Percentiles rank a stretch among this genome's conserved stretches.
phyloP scores from a whole-genome alignment of 2,113 vertebrate genomes.

The Nymphicus hollandicus region DNA sequence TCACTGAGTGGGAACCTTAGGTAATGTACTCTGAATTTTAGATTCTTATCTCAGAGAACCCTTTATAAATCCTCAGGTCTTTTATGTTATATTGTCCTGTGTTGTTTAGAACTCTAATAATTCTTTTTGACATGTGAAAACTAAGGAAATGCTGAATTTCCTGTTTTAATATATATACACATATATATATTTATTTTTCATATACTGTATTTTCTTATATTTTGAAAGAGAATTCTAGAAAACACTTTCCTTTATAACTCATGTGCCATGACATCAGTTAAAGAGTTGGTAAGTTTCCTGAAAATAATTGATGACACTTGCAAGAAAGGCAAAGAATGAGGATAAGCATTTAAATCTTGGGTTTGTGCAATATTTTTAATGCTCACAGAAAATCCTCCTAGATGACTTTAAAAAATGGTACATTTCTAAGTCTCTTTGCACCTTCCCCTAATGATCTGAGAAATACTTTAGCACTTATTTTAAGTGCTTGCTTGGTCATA shows the following conservation, averaged over 20 bases:
- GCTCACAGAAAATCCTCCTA: background rate
- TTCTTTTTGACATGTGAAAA: background rate
- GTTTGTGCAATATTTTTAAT: background rate
- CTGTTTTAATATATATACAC: background rate
- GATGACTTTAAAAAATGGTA: background rate
- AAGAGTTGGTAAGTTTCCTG: background rate
- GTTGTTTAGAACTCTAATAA: background rate
- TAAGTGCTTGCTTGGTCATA: background rate
- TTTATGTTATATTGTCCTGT: background rate
- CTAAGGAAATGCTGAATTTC: background rate
- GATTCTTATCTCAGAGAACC: background rate
- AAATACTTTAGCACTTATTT: constrained; percentile 3
- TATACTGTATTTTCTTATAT: background rate
- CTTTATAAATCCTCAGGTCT: background rate
- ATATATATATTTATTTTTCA: background rate
- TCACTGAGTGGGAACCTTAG: background rate
- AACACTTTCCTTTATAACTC: background rate
- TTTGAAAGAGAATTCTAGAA: background rate
- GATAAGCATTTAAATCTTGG: background rate
- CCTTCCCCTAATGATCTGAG: background rate
- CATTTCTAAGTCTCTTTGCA: background rate
- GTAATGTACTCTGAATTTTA: background rate
- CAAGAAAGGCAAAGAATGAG: background rate
- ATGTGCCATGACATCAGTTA: background rate
- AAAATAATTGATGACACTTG: background rate